Conservation (phyloP, 2,113 vertebrate species). For the Amazona vittata region DNA sequence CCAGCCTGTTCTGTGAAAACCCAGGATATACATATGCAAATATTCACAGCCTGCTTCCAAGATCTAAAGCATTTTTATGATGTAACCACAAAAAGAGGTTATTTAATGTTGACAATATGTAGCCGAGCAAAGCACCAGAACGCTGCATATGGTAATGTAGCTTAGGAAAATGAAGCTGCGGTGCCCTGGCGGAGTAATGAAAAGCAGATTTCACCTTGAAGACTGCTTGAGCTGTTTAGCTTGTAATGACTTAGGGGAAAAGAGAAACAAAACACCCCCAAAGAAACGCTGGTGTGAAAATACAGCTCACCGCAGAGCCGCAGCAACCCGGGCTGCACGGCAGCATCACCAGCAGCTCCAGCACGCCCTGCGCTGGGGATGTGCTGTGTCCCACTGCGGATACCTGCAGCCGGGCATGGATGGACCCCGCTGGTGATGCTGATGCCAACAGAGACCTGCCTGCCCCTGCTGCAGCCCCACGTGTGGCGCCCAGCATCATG, state of each 20-base stretch:
- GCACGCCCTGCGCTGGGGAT: not conserved
- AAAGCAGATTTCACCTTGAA: not conserved
- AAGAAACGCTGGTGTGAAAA: not conserved
- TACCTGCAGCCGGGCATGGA: fast-evolving
- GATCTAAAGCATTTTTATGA: constrained; percentile 66
- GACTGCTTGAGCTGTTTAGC: not conserved
- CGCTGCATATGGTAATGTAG: not conserved
- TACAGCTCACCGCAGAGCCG: not conserved
- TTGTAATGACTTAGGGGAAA: not conserved
- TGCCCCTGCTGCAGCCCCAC: not conserved
- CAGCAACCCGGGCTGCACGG: fast-evolving
- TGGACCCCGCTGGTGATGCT: fast-evolving
- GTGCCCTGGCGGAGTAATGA: not conserved
- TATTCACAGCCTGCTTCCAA: constrained; percentile 42
- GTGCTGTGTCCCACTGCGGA: not conserved
- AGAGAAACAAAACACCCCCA: not conserved
- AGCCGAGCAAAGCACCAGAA: constrained; percentile 21
- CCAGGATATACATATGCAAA: constrained; percentile 67
- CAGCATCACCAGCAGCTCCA: not conserved
- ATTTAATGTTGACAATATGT: constrained; percentile 23
- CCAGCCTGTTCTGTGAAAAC: constrained; percentile 76
- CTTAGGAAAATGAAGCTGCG: not conserved
- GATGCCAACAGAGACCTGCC: not conserved
- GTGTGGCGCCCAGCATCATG: fast-evolving
- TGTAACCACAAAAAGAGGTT: constrained; percentile 42